Base-by-base conservation (phyloP, 2,797 vertebrate genomes). In the Spinus pinus region DNA sequence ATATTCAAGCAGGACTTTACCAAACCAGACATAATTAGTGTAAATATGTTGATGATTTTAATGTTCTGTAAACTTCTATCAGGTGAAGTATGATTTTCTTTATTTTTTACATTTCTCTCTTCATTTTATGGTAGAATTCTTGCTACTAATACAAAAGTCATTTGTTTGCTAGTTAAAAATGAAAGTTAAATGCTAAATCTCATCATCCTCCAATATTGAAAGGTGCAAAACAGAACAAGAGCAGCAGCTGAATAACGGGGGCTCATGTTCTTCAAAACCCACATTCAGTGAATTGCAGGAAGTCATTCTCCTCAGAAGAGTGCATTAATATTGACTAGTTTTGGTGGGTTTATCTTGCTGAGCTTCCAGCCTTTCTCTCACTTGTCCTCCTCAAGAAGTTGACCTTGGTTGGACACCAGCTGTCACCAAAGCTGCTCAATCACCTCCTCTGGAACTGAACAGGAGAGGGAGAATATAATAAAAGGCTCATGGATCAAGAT, bases 1-100 rank as follows among this genome's bases (percentile, higher is more conserved):
- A 65, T 82, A 54, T 73, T 85, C 50, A 82, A 91, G 42, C 46
- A 58, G 58, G 30, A 35, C 25, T 75, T 85, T 46, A 88, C 84
- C 42, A 80, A 94, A 85, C 47, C 28, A 80, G 14, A 61, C 2
- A 57, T 85, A 77, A 91, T 93, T 53, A 61, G 27, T 0, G 0
- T 65, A 69, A 57, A 27, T 23, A 1, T 46, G 6, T 53, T 72
- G 41, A 60, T 23, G 30, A 31, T 9, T 18, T 14, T 49, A 28
- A 33, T 71, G 35, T 70, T 47, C 39, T 89, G 16, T 89, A 72
- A 69, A 37, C 3, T n/a, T 73, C 5, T 57, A 9, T 61, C 42
- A 73, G n/a, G 20, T 80, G 56, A 82, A 86, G 10, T 21, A 31
- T 39, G 83, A 66, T 57, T 86, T 53, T 86, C 25, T 62, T 64